A percentile compares a stretch with the other conserved stretches of the same genome.
phyloP scores from a whole-genome alignment of 2,888 invertebrate species.

The Cataglyphis altisquamis region DNA sequence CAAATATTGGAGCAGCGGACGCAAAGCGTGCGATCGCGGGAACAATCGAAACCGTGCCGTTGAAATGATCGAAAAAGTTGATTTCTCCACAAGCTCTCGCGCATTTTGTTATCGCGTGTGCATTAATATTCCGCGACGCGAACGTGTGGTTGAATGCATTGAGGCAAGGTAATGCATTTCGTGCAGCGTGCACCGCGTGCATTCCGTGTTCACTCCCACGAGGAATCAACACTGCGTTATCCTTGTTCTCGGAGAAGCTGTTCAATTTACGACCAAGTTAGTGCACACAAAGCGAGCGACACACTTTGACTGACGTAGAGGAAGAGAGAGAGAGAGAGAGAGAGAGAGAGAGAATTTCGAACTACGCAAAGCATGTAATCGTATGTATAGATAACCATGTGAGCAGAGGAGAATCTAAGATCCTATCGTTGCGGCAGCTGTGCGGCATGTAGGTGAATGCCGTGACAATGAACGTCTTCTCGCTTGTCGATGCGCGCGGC shows the following conservation, averaged over 20 bases:
- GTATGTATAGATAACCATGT: slow-evolving; percentile 54
- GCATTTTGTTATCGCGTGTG: neutral
- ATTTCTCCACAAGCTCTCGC: neutral
- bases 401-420: slow-evolving; percentile 59
- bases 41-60: neutral
- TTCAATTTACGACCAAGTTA: slow-evolving; percentile 77
- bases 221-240: slow-evolving; percentile 71
- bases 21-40: neutral
- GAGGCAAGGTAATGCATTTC: slow-evolving; percentile 36
- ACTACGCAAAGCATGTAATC: slow-evolving; percentile 69
- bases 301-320: slow-evolving; percentile 25
- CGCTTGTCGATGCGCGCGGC: slow-evolving; percentile 17
- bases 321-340: slow-evolving; percentile 22
- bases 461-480: slow-evolving; percentile 45
- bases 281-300: slow-evolving; percentile 66
- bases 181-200: neutral
- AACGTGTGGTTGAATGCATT: slow-evolving; percentile 42
- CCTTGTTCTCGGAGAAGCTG: slow-evolving; percentile 61
- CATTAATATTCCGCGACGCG: slow-evolving; percentile 60
- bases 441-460: slow-evolving; percentile 68
- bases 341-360: slow-evolving; percentile 58
- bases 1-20: slow-evolving; percentile 11
- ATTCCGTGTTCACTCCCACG: slow-evolving; percentile 60
- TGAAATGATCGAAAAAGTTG: slow-evolving; percentile 32
- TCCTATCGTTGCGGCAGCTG: slow-evolving; percentile 70